Conservation (phyloP, 1,140 invertebrate genomes). For the Prorops nasuta region DNA sequence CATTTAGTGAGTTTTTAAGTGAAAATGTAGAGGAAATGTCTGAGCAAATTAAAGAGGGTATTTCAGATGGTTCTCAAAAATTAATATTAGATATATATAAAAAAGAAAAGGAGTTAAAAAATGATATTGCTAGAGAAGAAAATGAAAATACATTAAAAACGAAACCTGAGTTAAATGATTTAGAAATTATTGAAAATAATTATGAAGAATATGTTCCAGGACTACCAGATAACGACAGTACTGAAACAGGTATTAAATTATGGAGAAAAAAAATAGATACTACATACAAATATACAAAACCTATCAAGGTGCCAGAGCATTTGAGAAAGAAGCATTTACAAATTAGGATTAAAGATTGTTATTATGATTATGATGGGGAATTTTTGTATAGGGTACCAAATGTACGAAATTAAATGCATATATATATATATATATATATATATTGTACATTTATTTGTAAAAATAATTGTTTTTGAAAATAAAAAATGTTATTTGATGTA, state of each 20-base stretch:
- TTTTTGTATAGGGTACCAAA: conserved; percentile 75
- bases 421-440: background rate
- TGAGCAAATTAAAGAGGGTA: conserved; percentile 3
- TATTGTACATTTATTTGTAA: too few species aligned
- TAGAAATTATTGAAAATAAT: conserved; percentile 6
- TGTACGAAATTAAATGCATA: conserved; percentile 15
- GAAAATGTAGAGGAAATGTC: conserved; percentile 7
- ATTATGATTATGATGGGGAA: conserved; percentile 73
- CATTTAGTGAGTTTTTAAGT: conserved; percentile 25
- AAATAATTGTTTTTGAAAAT: too few species aligned
- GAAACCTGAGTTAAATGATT: background rate
- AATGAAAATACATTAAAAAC: background rate
- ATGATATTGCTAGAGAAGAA: background rate
- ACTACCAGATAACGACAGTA: background rate
- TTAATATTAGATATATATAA: conserved; percentile 12
- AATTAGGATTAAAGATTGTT: conserved; percentile 73
- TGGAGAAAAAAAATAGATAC: conserved; percentile 29
- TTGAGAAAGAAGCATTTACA: conserved; percentile 61
- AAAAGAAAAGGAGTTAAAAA: conserved; percentile 11
- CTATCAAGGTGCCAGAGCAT: conserved; percentile 66
- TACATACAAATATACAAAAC: conserved; percentile 55
- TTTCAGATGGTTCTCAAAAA: too few species aligned
- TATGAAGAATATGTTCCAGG: background rate
- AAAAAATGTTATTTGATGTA: too few species aligned
- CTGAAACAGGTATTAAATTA: conserved; percentile 27